A percentile compares a stretch with the other conserved stretches of the same genome.
phyloP scores from a whole-genome alignment of 2,888 invertebrate genomes.

The Mythimna lalbum region DNA sequence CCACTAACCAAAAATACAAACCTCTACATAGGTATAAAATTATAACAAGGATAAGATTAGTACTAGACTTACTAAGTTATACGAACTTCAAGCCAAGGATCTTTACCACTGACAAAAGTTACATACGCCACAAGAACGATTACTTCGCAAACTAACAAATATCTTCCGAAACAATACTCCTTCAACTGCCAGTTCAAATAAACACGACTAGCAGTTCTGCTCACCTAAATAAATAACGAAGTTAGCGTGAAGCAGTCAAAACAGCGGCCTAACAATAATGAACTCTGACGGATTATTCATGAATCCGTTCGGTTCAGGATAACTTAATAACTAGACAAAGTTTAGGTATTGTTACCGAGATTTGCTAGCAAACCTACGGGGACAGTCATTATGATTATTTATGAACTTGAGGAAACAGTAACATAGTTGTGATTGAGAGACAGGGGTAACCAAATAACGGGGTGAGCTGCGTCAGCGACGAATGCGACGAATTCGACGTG shows the following conservation, averaged over 20 bases:
- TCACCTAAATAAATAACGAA: conserved; percentile 56
- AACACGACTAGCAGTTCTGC: conserved; percentile 32
- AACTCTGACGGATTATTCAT: conserved; percentile 56
- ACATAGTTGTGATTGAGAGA: neutral
- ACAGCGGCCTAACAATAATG: conserved; percentile 38
- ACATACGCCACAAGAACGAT: conserved; percentile 12
- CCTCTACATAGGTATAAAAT: neutral
- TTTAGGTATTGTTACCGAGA: conserved; percentile 31
- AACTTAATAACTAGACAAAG: conserved; percentile 31
- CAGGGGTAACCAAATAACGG: too few species aligned
- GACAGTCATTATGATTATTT: conserved; percentile 9
- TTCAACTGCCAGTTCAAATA: conserved; percentile 26
- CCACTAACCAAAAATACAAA: too few species aligned
- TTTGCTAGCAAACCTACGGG: conserved; percentile 2
- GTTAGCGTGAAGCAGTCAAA: conserved; percentile 33
- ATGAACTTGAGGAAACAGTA: conserved; percentile 7
- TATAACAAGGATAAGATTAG: neutral
- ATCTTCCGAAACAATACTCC: conserved; percentile 15
- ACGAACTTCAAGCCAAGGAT: neutral
- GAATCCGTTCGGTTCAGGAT: conserved; percentile 40
- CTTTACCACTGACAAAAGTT: conserved; percentile 11
- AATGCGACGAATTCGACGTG: too few species aligned
- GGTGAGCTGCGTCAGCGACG: too few species aligned
- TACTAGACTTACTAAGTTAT: neutral
- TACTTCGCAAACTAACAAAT: conserved; percentile 29